Conservation (phyloP, 2,113 vertebrate genomes). For the Halichoeres trimaculatus region DNA sequence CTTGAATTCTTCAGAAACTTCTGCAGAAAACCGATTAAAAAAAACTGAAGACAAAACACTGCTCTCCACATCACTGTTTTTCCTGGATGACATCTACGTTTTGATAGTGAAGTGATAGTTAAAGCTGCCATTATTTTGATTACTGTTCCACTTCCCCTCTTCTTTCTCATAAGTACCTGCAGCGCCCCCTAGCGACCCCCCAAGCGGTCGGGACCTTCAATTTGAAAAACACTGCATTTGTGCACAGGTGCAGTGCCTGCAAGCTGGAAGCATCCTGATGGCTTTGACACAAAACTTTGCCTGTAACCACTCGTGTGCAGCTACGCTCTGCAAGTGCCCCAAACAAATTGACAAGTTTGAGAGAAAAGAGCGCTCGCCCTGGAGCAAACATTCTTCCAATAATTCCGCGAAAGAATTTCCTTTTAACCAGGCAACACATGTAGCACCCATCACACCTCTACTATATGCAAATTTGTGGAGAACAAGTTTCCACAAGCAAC, state of each 20-base stretch:
- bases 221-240: neutral
- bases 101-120: too few relatives aligned
- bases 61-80: too few relatives aligned
- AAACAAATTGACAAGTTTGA: neutral
- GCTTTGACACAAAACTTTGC: neutral
- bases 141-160: too few relatives aligned
- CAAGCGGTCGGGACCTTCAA: too few relatives aligned
- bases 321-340: too few relatives aligned
- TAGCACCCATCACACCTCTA: neutral
- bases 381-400: neutral
- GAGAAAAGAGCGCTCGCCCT: neutral
- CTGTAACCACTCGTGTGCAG: neutral
- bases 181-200: too few relatives aligned
- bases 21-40: too few relatives aligned
- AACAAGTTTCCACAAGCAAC: conserved; percentile 5
- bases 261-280: neutral
- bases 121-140: too few relatives aligned
- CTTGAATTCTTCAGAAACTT: too few relatives aligned
- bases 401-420: neutral
- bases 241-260: neutral
- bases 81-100: too few relatives aligned
- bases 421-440: neutral
- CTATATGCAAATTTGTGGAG: neutral
- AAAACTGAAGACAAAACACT: too few relatives aligned
- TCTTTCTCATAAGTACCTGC: too few relatives aligned